These are phyloP conservation scores for Cassiopea xamachana DNA, from an alignment of 30 jellyfish, hydroid and myxozoan genomes.

Conservation along the genomic window DNA sequence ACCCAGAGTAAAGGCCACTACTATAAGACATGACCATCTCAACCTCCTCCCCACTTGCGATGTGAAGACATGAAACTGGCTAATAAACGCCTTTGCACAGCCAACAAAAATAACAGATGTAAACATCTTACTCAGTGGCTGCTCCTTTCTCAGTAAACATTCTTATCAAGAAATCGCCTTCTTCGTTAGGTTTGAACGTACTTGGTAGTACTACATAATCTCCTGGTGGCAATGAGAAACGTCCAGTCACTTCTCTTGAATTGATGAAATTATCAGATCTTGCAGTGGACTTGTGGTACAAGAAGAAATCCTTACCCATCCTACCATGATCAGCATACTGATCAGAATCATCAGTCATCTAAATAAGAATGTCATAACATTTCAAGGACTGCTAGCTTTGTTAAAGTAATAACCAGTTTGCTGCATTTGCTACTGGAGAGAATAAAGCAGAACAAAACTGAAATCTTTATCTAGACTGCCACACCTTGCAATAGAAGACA, in stretches of 20 bases:
- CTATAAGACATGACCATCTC: no score
- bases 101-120: neutral
- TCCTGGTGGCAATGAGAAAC: slow-evolving; percentile 96
- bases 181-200: slow-evolving; percentile 92
- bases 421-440: no score
- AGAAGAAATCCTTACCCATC: slow-evolving; percentile 85
- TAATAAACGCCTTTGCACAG: neutral
- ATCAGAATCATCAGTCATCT: slow-evolving; percentile 87
- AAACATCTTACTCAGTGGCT: slow-evolving; percentile 64
- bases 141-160: slow-evolving; percentile 96
- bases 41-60: no score
- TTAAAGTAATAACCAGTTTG: no score
- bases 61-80: no score
- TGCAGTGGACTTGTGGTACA: slow-evolving; percentile 92
- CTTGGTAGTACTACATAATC: slow-evolving; percentile 89
- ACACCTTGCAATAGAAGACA: no score
- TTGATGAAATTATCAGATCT: slow-evolving; percentile 94
- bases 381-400: no score
- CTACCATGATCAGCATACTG: slow-evolving; percentile 78
- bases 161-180: slow-evolving; percentile 94
- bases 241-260: slow-evolving; percentile 96
- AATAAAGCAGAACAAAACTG: no score
- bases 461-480: no score
- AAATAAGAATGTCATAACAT: neutral
- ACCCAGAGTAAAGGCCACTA: no score